Percentiles rank a stretch among this genome's conserved stretches.
phyloP scores from a whole-genome alignment of 2,797 vertebrate genomes.

The Harpagifer antarcticus region DNA sequence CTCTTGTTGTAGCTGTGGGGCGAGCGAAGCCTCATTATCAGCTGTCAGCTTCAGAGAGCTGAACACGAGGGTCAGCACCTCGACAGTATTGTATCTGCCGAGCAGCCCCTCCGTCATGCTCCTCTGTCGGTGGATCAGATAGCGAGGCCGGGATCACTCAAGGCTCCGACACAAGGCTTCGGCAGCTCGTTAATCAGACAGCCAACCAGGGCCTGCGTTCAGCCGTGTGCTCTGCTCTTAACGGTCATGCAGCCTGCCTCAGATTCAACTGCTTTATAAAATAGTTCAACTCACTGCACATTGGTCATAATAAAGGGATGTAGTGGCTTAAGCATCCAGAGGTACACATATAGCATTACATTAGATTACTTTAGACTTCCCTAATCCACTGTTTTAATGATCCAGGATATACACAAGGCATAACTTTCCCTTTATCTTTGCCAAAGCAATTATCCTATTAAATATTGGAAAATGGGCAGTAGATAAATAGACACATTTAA shows the following conservation, averaged over 20 bases:
- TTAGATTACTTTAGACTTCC: too few relatives aligned
- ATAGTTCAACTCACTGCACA: neutral
- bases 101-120: conserved; percentile 84
- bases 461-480: too few relatives aligned
- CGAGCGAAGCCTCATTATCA: conserved; percentile 76
- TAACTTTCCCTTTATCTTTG: too few relatives aligned
- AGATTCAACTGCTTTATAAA: neutral
- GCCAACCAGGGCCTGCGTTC: conserved; percentile 57
- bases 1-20: conserved; percentile 50
- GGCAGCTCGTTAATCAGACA: conserved; percentile 81
- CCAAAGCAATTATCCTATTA: too few relatives aligned
- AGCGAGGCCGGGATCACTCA: conserved; percentile 80
- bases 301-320: neutral
- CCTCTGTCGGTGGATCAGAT: conserved; percentile 86
- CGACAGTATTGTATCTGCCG: conserved; percentile 81
- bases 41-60: conserved; percentile 79
- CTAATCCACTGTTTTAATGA: too few relatives aligned
- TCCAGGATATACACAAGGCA: too few relatives aligned
- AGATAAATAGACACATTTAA: too few relatives aligned
- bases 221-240: conserved; percentile 33
- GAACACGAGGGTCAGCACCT: conserved; percentile 80
- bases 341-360: neutral
- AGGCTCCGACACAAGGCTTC: conserved; percentile 69
- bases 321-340: neutral
- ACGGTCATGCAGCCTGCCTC: neutral